A percentile compares a stretch with the other conserved stretches of the same genome.
These are phyloP conservation scores for Toxostoma redivivum DNA, from an alignment of 2,113 vertebrate genomes.

Conservation along the genomic window DNA sequence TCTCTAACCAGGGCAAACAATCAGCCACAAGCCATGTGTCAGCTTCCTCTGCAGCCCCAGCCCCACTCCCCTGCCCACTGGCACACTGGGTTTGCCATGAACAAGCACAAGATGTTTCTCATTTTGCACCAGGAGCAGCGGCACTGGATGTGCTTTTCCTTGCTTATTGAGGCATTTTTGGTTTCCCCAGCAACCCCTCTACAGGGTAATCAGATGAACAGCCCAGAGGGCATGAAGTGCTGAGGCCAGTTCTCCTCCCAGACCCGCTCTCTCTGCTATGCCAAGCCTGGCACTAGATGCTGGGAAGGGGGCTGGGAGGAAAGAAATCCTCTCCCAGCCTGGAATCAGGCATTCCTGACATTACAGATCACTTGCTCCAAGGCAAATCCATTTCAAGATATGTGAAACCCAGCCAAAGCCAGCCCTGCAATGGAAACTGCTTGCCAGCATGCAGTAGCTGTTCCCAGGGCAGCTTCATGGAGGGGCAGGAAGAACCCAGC, in stretches of 20 bases:
- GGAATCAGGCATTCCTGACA: not conserved
- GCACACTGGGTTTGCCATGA: not conserved
- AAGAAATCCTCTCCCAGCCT: not conserved
- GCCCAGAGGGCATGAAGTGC: not conserved
- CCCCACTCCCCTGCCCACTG: not conserved
- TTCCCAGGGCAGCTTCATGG: not conserved
- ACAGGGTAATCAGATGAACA: not conserved
- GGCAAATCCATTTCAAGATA: slow-evolving; percentile 11
- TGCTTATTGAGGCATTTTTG: not conserved
- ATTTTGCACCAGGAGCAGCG: not conserved
- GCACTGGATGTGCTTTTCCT: not conserved
- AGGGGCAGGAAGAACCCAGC: not conserved
- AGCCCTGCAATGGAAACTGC: not conserved
- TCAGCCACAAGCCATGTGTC: not conserved
- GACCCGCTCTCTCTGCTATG: not conserved
- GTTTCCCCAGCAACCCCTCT: not conserved
- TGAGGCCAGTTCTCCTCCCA: not conserved
- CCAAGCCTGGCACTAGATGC: not conserved
- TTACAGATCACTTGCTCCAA: not conserved
- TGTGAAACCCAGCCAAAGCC: not conserved
- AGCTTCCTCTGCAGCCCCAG: not conserved
- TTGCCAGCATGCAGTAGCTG: not conserved
- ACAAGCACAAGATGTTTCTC: not conserved
- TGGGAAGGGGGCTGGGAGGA: not conserved
- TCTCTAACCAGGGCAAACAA: not conserved